Evolutionary conservation across 2,797 vertebrate genomes (phyloP).

Genomic region (Lutjanus campechanus): DNA sequence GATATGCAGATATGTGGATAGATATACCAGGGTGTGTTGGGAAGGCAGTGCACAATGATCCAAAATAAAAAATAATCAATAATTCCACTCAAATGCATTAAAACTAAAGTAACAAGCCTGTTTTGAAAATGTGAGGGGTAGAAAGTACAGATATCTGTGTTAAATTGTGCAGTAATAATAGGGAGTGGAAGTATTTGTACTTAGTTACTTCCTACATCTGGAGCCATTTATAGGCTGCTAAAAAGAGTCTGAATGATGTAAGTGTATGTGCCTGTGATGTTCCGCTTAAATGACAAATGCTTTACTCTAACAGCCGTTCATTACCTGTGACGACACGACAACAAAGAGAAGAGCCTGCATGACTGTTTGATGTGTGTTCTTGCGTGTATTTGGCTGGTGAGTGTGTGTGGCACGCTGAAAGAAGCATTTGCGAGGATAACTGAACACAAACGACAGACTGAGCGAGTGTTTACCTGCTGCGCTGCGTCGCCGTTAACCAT

Average conservation of each 20-base stretch:
- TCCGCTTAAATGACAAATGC: slow-evolving; percentile 24
- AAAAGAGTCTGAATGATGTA: not conserved
- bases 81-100: too few species aligned
- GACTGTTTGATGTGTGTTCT: slow-evolving; percentile 21
- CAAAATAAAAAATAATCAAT: too few species aligned
- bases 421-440: not conserved
- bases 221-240: not conserved
- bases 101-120: too few species aligned
- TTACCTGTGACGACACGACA: slow-evolving; percentile 49
- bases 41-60: too few species aligned
- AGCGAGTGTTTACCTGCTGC: slow-evolving; percentile 90
- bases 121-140: too few species aligned
- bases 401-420: slow-evolving; percentile 18
- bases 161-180: too few species aligned
- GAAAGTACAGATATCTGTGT: too few species aligned
- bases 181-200: too few species aligned
- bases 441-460: not conserved
- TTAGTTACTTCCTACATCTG: not conserved
- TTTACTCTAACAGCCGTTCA: slow-evolving; percentile 43
- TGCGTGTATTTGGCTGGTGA: not conserved
- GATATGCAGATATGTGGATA: too few species aligned
- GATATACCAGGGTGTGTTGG: too few species aligned
- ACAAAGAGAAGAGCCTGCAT: slow-evolving; percentile 32
- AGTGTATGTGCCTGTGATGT: not conserved
- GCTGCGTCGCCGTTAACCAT: slow-evolving; percentile 95